A percentile compares a stretch with the other conserved stretches of the same genome.
Evolutionary conservation across 1,140 invertebrate genomes (phyloP).

Genomic region (Monochamus saltuarius): DNA sequence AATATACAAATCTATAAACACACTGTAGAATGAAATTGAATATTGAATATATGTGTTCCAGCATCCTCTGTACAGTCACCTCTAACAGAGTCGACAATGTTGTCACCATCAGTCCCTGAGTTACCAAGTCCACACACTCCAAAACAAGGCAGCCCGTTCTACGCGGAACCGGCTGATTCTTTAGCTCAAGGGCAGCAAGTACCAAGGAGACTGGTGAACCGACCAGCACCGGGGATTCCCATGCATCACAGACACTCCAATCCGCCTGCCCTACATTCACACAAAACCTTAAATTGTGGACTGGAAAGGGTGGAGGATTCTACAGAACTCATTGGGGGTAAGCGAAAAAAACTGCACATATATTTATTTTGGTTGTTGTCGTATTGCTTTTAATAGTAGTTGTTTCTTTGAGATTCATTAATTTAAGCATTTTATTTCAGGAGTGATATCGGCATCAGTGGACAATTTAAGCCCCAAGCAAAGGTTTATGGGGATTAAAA

Average conservation of each 20-base stretch:
- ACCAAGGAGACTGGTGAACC: constrained; percentile 34
- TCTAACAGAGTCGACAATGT: constrained; percentile 2
- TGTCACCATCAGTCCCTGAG: constrained; percentile 18
- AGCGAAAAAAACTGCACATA: no score
- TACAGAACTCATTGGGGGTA: constrained; percentile 54
- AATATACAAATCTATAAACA: no score
- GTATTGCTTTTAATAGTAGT: no score
- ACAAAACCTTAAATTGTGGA: constrained; percentile 52
- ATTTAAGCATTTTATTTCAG: constrained; percentile 17
- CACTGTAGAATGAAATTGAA: no score
- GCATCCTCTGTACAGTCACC: constrained; percentile 30
- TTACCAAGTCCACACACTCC: constrained; percentile 23
- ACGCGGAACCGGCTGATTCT: constrained; percentile 89
- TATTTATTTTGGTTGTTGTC: no score
- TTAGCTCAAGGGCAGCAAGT: constrained; percentile 59
- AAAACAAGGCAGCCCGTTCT: constrained; percentile 82
- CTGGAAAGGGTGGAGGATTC: constrained; percentile 63
- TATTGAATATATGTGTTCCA: constrained; percentile 1
- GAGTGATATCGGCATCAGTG: constrained; percentile 65
- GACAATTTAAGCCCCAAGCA: constrained; percentile 62
- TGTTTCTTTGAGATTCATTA: no score
- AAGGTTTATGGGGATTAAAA: constrained; percentile 51
- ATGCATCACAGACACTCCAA: constrained; percentile 62
- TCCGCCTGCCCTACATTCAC: constrained; percentile 59
- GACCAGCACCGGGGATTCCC: constrained; percentile 36